Evolutionary conservation across 2,888 invertebrate species (phyloP), one percentile per base, ranked within the genome.

Genomic region (Neuroscelio doddi): DNA sequence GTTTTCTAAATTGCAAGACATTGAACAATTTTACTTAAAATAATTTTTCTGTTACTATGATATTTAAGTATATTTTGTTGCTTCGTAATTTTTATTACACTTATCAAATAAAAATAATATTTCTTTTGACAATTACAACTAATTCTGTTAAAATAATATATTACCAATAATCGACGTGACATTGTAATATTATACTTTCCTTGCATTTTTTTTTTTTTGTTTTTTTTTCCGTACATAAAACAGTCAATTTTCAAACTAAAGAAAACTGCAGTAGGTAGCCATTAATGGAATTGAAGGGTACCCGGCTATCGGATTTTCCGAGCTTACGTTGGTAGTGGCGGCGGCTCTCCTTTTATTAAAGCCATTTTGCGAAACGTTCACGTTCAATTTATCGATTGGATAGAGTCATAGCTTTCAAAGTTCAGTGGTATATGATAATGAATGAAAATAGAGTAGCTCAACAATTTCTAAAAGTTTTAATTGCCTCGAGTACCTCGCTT

Each of bases 401-500:
- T 49, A 44, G 53, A 45, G 10, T 58, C 34, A 41, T 24, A 44
- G 34, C 21, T 16, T 30, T 10, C 39, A 15, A 51, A 51, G 29
- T 58, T 46, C 8, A n/a, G 17, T 49, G 38, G 51, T 39, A 29
- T 41, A 51, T 32, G 36, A 46, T 46, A 46, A 58, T 51, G 45
- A 51, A 51, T 49, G 53, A 58, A 49, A 65, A 56, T 52, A 46
- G 51, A 56, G 56, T 47, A 32, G 38, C 24, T 51, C 17, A 39
- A 67, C 65, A 55, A 68, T 70, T 71, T 70, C 58, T 52, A 52
- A 64, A 77, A 77, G 71, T 77, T 77, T 77, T 77, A 77, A 77
- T 77, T 76, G 74, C 73, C 70, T 64, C 32, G 10, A 66, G 69
- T 70, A 69, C 65, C 55, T 56, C 64, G 57, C 57, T 52, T 14